Evolutionary conservation across 2,888 invertebrate genomes (phyloP).

Genomic region (Neoscelio sp.): DNA sequence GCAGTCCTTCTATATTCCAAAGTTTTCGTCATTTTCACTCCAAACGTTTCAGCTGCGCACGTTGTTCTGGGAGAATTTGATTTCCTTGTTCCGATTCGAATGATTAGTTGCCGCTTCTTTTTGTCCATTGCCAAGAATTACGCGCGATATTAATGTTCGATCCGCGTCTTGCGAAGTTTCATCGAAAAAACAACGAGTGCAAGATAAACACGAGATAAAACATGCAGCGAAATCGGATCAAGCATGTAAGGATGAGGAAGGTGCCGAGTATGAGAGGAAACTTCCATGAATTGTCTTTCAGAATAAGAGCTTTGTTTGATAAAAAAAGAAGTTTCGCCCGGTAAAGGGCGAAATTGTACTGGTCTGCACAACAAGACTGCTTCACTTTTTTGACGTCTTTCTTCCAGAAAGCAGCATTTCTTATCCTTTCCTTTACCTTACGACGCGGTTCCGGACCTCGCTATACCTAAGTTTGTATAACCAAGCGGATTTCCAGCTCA

Average conservation of each 20-base stretch:
- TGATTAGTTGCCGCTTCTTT: constrained; percentile 56
- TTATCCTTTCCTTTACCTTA: constrained; percentile 64
- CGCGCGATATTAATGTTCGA: constrained; percentile 24
- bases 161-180: constrained; percentile 6
- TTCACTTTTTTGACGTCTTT: constrained; percentile 53
- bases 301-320: constrained; percentile 80
- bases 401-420: constrained; percentile 64
- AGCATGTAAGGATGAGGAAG: constrained; percentile 5
- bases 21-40: constrained; percentile 68
- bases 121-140: constrained; percentile 14
- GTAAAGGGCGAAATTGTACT: constrained; percentile 79
- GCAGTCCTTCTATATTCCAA: constrained; percentile 61
- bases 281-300: constrained; percentile 77
- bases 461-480: constrained; percentile 77
- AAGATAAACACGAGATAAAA: constrained; percentile 49
- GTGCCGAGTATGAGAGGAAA: constrained; percentile 48
- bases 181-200: constrained; percentile 2
- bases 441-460: constrained; percentile 37
- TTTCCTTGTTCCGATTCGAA: constrained; percentile 54
- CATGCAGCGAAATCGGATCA: constrained; percentile 56
- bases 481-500: constrained; percentile 79
- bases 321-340: constrained; percentile 76
- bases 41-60: constrained; percentile 63
- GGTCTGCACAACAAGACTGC: constrained; percentile 68
- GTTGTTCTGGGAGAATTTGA: constrained; percentile 59